Conservation (phyloP, 1,140 invertebrate genomes). For the Drosophila mauritiana region DNA sequence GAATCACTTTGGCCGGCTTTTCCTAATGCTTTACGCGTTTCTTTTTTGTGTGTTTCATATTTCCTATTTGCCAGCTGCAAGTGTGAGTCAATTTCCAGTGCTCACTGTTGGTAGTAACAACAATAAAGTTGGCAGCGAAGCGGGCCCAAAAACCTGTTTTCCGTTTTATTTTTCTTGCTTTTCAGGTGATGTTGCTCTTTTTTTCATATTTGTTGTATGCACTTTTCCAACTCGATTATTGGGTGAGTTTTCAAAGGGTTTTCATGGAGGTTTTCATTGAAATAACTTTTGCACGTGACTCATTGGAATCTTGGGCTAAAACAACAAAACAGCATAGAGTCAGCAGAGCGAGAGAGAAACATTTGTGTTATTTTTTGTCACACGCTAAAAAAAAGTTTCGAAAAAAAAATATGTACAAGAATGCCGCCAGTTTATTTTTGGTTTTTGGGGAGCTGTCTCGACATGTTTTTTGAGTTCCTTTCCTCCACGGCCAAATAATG, state of each 20-base stretch:
- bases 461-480: constrained; percentile 24
- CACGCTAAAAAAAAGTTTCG: constrained; percentile 35
- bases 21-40: constrained; percentile 24
- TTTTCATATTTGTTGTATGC: constrained; percentile 28
- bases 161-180: constrained; percentile 37
- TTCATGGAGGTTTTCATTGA: constrained; percentile 17
- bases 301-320: constrained; percentile 15
- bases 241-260: constrained; percentile 14
- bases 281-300: constrained; percentile 43
- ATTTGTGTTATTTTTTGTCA: constrained; percentile 31
- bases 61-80: constrained; percentile 12
- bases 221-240: constrained; percentile 30
- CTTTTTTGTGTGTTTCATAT: constrained; percentile 4
- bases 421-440: constrained; percentile 45
- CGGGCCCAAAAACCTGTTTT: constrained; percentile 64
- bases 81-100: constrained; percentile 35
- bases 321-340: constrained; percentile 19
- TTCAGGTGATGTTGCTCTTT: constrained; percentile 17
- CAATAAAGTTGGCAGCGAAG: constrained; percentile 49
- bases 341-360: constrained; percentile 8
- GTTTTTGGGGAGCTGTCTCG: constrained; percentile 9
- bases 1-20: constrained; percentile 5
- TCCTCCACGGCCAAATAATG: background rate
- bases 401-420: constrained; percentile 26
- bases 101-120: constrained; percentile 48